These are phyloP conservation scores for Carterocephalus palaemon DNA, from an alignment of 2,888 invertebrate species.

Conservation along the genomic window DNA sequence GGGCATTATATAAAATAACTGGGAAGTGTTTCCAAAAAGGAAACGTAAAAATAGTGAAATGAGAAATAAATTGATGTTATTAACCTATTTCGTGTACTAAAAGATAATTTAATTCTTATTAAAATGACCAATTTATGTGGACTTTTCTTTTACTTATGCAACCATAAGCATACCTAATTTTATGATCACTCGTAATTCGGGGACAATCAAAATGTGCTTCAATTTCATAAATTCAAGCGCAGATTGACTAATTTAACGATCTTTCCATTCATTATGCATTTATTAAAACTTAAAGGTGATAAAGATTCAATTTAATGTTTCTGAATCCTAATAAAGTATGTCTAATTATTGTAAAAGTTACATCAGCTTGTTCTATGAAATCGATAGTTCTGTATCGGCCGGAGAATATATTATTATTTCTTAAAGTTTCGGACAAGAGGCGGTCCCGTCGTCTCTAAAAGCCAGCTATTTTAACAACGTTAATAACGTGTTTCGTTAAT, in stretches of 20 bases:
- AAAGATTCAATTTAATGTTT: constrained; percentile 54
- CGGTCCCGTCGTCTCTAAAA: constrained; percentile 24
- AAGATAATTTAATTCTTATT: neutral
- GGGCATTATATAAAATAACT: no score
- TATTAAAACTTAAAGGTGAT: constrained; percentile 52
- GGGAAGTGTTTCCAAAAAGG: no score
- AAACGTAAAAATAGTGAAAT: no score
- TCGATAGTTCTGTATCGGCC: constrained; percentile 47
- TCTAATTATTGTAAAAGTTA: constrained; percentile 45
- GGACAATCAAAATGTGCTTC: constrained; percentile 44
- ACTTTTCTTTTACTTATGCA: constrained; percentile 3
- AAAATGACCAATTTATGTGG: neutral
- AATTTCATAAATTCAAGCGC: constrained; percentile 47
- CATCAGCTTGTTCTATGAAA: constrained; percentile 44
- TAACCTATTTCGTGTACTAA: neutral
- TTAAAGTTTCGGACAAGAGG: constrained; percentile 23
- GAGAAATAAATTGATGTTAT: no score
- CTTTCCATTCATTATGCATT: constrained; percentile 44
- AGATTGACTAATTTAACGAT: constrained; percentile 46
- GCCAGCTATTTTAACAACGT: constrained; percentile 33
- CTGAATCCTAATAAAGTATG: constrained; percentile 50
- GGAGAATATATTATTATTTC: constrained; percentile 26
- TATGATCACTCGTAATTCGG: constrained; percentile 8
- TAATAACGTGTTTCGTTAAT: constrained; percentile 64
- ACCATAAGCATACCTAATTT: constrained; percentile 6